These are phyloP conservation scores for Sclerurus mexicanus DNA, from an alignment of 2,113 vertebrate genomes.

Conservation along the genomic window DNA sequence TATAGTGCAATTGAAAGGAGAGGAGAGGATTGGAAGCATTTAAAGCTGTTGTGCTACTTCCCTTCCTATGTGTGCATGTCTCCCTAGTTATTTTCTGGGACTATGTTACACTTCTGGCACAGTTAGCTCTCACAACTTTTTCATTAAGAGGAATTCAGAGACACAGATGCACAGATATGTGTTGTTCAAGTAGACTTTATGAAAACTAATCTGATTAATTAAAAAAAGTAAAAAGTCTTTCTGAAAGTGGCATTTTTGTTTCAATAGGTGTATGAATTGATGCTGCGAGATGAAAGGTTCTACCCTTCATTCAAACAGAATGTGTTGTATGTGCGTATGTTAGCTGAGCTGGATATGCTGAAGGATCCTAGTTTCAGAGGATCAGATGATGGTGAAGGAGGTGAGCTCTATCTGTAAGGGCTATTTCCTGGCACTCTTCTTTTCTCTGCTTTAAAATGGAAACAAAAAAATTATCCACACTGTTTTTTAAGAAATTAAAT, in stretches of 20 bases:
- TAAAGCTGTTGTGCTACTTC: background rate
- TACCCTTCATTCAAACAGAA: constrained; percentile 96
- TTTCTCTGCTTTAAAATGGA: background rate
- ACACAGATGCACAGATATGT: rapidly evolving
- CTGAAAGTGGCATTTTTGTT: constrained; percentile 2
- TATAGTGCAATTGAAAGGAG: background rate
- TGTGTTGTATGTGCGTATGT: constrained; percentile 93
- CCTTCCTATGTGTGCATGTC: rapidly evolving
- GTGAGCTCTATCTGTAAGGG: constrained; percentile 61
- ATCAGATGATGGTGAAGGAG: constrained; percentile 93
- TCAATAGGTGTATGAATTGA: constrained; percentile 91
- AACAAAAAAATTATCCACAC: background rate
- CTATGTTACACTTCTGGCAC: background rate
- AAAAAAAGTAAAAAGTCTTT: background rate
- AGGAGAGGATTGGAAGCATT: background rate
- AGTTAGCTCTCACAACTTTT: background rate
- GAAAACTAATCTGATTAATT: background rate
- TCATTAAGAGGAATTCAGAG: background rate
- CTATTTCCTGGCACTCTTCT: background rate
- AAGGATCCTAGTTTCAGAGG: constrained; percentile 98
- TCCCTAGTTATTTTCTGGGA: background rate
- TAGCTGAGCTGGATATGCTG: constrained; percentile 97
- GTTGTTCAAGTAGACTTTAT: background rate
- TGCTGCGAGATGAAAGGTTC: constrained; percentile 93
- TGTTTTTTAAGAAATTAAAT: background rate